phyloP scores from a whole-genome alignment of 2,888 invertebrate species.

The Habroteleia sp. region DNA sequence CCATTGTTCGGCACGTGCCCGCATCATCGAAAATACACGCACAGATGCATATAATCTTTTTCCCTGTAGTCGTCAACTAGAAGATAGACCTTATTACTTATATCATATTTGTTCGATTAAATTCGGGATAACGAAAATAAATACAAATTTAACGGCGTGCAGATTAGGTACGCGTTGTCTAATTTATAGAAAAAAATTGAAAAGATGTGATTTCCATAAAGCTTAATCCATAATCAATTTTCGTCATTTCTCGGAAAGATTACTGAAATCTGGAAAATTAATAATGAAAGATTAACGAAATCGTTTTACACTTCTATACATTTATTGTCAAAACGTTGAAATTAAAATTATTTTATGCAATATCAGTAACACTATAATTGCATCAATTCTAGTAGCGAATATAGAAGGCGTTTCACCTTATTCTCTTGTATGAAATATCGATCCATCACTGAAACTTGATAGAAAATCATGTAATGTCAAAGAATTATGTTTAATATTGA shows the following conservation, averaged over 20 bases:
- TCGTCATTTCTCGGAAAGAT: slow-evolving; percentile 6
- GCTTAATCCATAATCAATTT: slow-evolving; percentile 22
- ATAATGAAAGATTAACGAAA: too few species aligned
- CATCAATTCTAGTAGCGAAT: too few species aligned
- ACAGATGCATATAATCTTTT: slow-evolving; percentile 66
- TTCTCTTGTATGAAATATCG: too few species aligned
- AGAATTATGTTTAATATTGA: too few species aligned
- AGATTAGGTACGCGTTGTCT: slow-evolving; percentile 37
- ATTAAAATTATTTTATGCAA: too few species aligned
- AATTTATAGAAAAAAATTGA: slow-evolving; percentile 27
- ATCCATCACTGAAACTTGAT: too few species aligned
- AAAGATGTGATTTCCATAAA: slow-evolving; percentile 33
- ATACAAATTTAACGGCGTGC: slow-evolving; percentile 47
- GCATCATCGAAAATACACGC: slow-evolving; percentile 65
- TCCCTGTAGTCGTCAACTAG: slow-evolving; percentile 33
- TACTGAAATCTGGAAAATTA: slow-evolving; percentile 1
- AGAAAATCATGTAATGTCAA: too few species aligned
- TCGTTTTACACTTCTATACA: too few species aligned
- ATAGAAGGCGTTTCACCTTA: too few species aligned
- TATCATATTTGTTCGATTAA: slow-evolving; percentile 52
- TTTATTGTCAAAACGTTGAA: too few species aligned
- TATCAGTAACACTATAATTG: too few species aligned
- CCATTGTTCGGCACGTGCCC: slow-evolving; percentile 65
- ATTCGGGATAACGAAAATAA: slow-evolving; percentile 53
- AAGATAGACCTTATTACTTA: slow-evolving; percentile 59